Percentiles rank a stretch among this genome's conserved stretches.
Evolutionary conservation across 2,888 invertebrate genomes (phyloP).

Genomic region (Fabriciana adippe): DNA sequence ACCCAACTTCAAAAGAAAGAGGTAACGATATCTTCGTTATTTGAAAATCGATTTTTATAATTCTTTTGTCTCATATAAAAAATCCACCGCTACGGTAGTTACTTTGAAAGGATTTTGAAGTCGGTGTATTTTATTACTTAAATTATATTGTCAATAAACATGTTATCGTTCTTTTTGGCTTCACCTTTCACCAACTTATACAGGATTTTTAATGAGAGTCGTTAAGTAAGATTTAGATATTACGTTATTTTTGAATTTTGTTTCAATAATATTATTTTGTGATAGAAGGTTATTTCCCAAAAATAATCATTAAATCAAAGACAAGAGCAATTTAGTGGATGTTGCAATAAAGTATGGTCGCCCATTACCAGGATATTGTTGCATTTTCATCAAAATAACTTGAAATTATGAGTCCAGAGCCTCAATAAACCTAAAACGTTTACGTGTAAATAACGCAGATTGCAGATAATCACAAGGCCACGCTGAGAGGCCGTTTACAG

Average conservation of each 20-base stretch:
- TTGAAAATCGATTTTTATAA: background rate
- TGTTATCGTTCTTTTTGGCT: no score
- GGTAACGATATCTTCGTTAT: no score
- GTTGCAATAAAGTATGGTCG: slow-evolving; percentile 3
- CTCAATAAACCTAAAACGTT: slow-evolving; percentile 25
- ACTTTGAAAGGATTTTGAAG: no score
- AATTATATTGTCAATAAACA: no score
- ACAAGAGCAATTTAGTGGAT: background rate
- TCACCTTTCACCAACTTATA: no score
- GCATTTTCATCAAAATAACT: slow-evolving; percentile 18
- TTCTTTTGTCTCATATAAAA: background rate
- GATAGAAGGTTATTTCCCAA: background rate
- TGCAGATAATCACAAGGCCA: slow-evolving; percentile 38
- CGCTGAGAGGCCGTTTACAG: slow-evolving; percentile 32
- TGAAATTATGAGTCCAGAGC: slow-evolving; percentile 16
- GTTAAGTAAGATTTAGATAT: no score
- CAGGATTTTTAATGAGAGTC: no score
- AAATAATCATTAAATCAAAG: background rate
- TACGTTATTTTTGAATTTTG: no score
- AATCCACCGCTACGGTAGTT: no score
- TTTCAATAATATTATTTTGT: no score
- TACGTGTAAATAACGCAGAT: slow-evolving; percentile 31
- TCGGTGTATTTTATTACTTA: no score
- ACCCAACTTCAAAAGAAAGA: no score
- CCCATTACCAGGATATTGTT: slow-evolving; percentile 12